Base-by-base conservation (phyloP, 2,888 invertebrate genomes). In the Athalia cordata region DNA sequence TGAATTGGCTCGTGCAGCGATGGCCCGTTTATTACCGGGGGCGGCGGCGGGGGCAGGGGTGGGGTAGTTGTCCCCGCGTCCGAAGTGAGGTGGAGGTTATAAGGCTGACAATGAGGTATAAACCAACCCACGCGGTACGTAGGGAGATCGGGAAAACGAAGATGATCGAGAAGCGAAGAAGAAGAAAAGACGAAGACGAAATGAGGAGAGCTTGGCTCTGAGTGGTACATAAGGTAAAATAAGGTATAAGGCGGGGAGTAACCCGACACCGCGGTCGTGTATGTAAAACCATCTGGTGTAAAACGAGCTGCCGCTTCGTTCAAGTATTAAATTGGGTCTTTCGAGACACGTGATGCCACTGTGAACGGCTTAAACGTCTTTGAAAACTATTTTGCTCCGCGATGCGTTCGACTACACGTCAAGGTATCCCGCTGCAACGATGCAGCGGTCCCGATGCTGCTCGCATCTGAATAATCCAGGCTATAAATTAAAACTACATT, bases 221-320 rank as follows among this genome's bases (percentile, higher is more conserved):
- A 29, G 3, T 11, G 3, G 55, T 62, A 13, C 49, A 78, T 79
- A 66, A 80, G 80, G 79, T 76, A 52, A 72, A 49, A 15, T 72
- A 59, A 72, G 75, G 75, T 80, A 76, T 81, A 72, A 81, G 81
- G 80, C 77, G 74, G 78, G 83, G 29, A 29, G 89, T 89, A 90
- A 89, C 87, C 86, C 87, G 90, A 90, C 90, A 90, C 87, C 85
- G 84, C 82, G 84, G 85, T 72, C 72, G 72, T 59, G 75, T 86
- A 88, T 87, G 89, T 87, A 89, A 88, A 88, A 87, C 84, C 89
- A 89, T 89, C 88, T 89, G 89, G 86, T 89, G 90, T 90, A 89
- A 90, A 89, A 89, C 88, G 89, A 90, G 89, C 87, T 88, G 88
- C 86, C 83, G 87, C 85, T 83, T 88, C 89, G 86, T 81, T 89